Conservation (phyloP, 2,113 vertebrate species). For the Brienomyrus brachyistius region DNA sequence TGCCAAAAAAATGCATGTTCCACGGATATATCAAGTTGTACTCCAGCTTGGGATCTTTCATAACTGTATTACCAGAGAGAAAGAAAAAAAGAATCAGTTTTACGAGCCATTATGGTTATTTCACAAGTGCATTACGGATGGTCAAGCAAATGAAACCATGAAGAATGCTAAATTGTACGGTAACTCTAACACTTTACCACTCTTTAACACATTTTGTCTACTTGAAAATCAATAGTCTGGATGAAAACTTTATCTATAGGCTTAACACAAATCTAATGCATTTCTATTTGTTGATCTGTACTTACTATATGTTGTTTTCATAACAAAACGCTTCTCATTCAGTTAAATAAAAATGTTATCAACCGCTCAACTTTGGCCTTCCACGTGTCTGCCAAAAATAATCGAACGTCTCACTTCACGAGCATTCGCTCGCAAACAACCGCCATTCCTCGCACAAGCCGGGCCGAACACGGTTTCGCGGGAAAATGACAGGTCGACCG, state of each 20-base stretch:
- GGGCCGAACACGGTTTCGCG: constrained; percentile 13
- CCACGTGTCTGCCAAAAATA: neutral
- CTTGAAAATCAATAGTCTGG: neutral
- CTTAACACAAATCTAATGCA: neutral
- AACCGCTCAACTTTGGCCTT: neutral
- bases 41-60: neutral
- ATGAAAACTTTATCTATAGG: neutral
- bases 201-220: neutral
- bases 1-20: neutral
- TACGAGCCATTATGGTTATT: neutral
- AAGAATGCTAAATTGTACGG: neutral
- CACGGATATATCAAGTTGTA: neutral
- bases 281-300: neutral
- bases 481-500: constrained; percentile 11
- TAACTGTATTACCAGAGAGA: neutral
- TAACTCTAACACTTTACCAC: neutral
- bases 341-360: neutral
- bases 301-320: neutral
- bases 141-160: neutral
- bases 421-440: neutral
- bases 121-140: neutral
- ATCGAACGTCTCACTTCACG: neutral
- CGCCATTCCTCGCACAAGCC: neutral
- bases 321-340: neutral
- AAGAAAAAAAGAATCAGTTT: neutral